These are phyloP conservation scores for Himalopsyche anomala DNA, from an alignment of 2,888 invertebrate genomes.

Conservation along the genomic window DNA sequence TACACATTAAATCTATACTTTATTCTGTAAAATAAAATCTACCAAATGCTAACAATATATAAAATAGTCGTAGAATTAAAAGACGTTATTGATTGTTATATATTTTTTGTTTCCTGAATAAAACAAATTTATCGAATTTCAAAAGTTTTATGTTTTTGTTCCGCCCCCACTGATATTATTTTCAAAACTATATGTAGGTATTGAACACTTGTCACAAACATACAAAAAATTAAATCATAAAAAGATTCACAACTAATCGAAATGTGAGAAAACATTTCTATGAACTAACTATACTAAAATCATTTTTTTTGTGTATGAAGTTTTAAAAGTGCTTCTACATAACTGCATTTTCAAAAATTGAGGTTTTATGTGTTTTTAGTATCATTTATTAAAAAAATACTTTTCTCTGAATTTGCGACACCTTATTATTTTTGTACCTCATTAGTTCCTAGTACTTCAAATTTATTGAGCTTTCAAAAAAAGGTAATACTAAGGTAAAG, in stretches of 20 bases:
- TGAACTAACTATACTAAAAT: too few relatives aligned
- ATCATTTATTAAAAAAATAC: too few relatives aligned
- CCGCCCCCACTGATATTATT: conserved; percentile 39
- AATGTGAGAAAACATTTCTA: too few relatives aligned
- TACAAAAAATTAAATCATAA: conserved; percentile 9
- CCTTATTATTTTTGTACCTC: too few relatives aligned
- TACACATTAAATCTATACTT: conserved; percentile 48
- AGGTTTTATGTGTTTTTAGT: too few relatives aligned
- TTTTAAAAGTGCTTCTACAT: too few relatives aligned
- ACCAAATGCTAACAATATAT: conserved; percentile 64
- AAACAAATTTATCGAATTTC: conserved; percentile 65
- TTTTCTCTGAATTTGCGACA: too few relatives aligned
- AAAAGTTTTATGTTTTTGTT: conserved; percentile 60
- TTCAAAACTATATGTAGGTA: conserved; percentile 7
- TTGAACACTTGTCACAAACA: conserved; percentile 12
- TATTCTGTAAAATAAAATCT: conserved; percentile 63
- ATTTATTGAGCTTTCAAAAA: too few relatives aligned
- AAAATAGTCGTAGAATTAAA: conserved; percentile 63
- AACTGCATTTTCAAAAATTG: too few relatives aligned
- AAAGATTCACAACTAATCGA: neutral
- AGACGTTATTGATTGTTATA: conserved; percentile 66
- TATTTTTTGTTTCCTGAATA: conserved; percentile 64
- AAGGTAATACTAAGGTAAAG: too few relatives aligned
- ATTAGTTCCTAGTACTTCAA: too few relatives aligned
- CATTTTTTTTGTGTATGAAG: too few relatives aligned